Conservation (phyloP, 2,113 vertebrate genomes). For the Hyla sarda region DNA sequence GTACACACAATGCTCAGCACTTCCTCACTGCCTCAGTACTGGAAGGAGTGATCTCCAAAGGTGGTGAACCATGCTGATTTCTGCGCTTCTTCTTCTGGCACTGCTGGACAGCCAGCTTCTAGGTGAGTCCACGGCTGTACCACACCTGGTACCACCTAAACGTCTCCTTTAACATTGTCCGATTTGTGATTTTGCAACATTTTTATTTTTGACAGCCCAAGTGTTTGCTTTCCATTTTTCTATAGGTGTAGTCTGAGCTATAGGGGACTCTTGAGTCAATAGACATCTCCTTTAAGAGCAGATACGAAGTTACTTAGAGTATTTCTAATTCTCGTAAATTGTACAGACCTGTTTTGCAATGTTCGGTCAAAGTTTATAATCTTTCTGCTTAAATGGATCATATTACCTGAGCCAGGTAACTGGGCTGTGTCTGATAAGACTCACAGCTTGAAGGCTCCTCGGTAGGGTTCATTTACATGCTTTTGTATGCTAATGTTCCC, state of each 20-base stretch:
- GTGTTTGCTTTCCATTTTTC: too few relatives aligned
- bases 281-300: too few relatives aligned
- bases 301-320: not conserved
- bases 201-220: too few relatives aligned
- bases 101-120: slow-evolving; percentile 7
- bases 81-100: not conserved
- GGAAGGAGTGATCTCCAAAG: not conserved
- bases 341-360: not conserved
- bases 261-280: too few relatives aligned
- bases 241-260: too few relatives aligned
- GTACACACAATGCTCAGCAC: not conserved
- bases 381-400: not conserved
- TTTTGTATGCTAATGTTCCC: not conserved
- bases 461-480: not conserved
- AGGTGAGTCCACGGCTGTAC: slow-evolving; percentile 1
- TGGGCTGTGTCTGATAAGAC: not conserved
- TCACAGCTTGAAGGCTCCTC: not conserved
- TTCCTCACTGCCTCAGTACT: not conserved
- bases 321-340: not conserved
- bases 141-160: not conserved
- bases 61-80: not conserved
- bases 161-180: too few relatives aligned
- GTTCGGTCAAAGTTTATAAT: not conserved
- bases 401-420: not conserved
- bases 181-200: too few relatives aligned